Evolutionary conservation across 2,113 vertebrate genomes (phyloP), one percentile per base, ranked within the genome.

Genomic region (Bubalus kerabau): DNA sequence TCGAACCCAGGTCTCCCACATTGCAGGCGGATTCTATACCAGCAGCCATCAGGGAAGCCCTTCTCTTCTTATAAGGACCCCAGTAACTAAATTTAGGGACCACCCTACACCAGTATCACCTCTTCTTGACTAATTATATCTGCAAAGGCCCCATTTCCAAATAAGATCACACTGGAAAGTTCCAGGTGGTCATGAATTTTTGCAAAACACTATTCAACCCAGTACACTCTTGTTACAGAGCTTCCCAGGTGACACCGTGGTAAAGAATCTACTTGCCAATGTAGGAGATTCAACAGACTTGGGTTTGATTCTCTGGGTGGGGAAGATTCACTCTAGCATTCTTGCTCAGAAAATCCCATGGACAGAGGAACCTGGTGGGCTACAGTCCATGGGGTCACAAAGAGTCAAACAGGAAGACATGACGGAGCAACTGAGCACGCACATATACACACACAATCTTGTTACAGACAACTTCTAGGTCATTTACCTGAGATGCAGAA

Each of bases 11-110:
- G 1, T 40, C 19, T 71, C 67, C n/a, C n/a, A 2, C n/a, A 23
- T 0, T 71, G 19, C n/a, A 71, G n/a, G n/a, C 0, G 0, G n/a
- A 40, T 71, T 40, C n/a, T 40, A 1, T 36, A 23, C 67, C 67
- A 71, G n/a, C n/a, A 40, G 67, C 19, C 67, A 6, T 11, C 19
- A 12, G 67, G n/a, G 67, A 71, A 23, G n/a, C 67, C 67, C 67
- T 71, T 71, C 67, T 78, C 10, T 74, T 59, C 52, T 76, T 46
- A n/a, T 43, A 43, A 60, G 7, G 26, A 87, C 32, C 24, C 16
- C 4, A 56, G 32, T 28, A 36, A 59, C 19, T 52, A 50, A 48
- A 59, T 26, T 7, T 50, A 48, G 10, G 62, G 10, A 30, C 21
- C 36, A 85, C 24, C 4, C 62, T 85, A n/a, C 23, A 24, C 17